Percentiles rank a stretch among this genome's conserved stretches.
phyloP scores from a whole-genome alignment of 1,140 invertebrate species.

The Pogonus chalceus region DNA sequence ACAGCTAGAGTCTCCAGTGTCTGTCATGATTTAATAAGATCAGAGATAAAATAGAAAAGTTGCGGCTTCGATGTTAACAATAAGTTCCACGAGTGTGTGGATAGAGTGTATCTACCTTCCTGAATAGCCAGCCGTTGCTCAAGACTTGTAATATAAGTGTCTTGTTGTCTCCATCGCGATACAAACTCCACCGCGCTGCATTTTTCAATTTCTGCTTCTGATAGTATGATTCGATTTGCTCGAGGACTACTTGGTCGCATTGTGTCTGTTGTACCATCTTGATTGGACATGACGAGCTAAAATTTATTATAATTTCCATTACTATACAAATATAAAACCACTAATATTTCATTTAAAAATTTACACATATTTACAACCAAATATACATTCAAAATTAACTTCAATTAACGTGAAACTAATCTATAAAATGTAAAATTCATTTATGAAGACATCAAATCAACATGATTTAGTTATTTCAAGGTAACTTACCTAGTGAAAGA shows the following conservation, averaged over 20 bases:
- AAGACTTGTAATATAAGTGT: conserved; percentile 26
- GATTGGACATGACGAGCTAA: not conserved
- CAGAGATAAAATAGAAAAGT: not conserved
- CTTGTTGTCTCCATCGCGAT: conserved; percentile 31
- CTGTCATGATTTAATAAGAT: not conserved
- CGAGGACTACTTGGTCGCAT: not conserved
- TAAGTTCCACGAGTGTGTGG: conserved; percentile 17
- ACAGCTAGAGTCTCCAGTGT: conserved; percentile 3
- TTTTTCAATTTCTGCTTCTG: conserved; percentile 25
- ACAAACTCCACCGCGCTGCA: conserved; percentile 26
- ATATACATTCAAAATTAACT: too few relatives aligned
- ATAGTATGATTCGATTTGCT: conserved; percentile 21
- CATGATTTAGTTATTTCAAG: too few relatives aligned
- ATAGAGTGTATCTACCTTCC: conserved; percentile 31
- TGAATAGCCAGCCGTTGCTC: conserved; percentile 29
- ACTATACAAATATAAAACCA: too few relatives aligned
- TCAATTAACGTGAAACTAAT: too few relatives aligned
- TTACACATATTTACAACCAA: too few relatives aligned
- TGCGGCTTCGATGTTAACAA: conserved; percentile 9
- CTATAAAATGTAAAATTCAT: too few relatives aligned
- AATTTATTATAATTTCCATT: not conserved
- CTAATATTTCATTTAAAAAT: too few relatives aligned
- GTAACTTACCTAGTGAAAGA: too few relatives aligned
- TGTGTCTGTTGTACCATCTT: not conserved
- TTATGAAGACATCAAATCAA: too few relatives aligned